phyloP scores from a whole-genome alignment of 1,140 invertebrate species.

The Adoxophyes honmai region DNA sequence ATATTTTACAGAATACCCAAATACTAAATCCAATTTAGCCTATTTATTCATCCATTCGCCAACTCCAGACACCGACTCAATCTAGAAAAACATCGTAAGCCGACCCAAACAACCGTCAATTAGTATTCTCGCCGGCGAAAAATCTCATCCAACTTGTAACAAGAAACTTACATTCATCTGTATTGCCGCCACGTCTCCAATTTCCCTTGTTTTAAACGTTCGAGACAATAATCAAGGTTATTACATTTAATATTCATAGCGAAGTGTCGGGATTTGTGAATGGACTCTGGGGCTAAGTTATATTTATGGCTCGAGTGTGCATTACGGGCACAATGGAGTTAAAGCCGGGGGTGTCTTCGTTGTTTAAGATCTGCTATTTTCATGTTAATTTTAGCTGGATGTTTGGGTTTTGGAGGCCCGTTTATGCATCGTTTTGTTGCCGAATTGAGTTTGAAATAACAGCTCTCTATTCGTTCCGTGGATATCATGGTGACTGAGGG shows the following conservation, averaged over 20 bases:
- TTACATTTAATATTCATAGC: constrained; percentile 59
- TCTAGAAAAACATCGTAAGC: too few relatives aligned
- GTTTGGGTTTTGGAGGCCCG: too few relatives aligned
- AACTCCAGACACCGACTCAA: too few relatives aligned
- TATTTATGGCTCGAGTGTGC: constrained; percentile 12
- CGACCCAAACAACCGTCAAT: constrained; percentile 19
- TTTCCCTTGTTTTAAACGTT: constrained; percentile 58
- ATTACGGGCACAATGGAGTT: background rate
- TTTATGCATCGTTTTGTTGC: too few relatives aligned
- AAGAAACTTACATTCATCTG: constrained; percentile 38
- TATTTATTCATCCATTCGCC: too few relatives aligned
- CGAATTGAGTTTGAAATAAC: too few relatives aligned
- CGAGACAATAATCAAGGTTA: constrained; percentile 62
- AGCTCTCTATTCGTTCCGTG: too few relatives aligned
- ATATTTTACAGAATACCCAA: too few relatives aligned
- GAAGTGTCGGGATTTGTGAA: constrained; percentile 8
- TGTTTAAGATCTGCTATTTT: constrained; percentile 14
- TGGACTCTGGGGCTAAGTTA: constrained; percentile 4
- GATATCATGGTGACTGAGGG: too few relatives aligned
- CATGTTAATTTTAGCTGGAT: too few relatives aligned
- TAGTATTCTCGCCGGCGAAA: constrained; percentile 42
- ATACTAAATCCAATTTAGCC: too few relatives aligned
- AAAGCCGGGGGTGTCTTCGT: background rate
- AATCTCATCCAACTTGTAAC: constrained; percentile 58
- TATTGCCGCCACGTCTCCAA: constrained; percentile 45